Conservation (phyloP, 2,797 vertebrate genomes). For the Pseudochirops corinnae region DNA sequence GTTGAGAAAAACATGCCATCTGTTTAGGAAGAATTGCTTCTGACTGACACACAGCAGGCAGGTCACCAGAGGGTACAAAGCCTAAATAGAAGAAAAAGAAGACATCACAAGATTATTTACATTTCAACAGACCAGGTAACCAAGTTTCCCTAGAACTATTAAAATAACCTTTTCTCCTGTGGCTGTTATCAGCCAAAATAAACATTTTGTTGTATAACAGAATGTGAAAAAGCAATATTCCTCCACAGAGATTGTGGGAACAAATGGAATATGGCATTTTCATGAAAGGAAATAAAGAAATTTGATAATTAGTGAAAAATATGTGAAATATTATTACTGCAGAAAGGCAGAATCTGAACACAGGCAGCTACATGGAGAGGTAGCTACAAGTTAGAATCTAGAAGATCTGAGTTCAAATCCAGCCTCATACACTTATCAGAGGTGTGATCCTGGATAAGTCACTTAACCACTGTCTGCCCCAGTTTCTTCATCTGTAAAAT, state of each 20-base stretch:
- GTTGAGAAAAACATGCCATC: slow-evolving; percentile 99
- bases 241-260: not conserved
- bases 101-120: slow-evolving; percentile 53
- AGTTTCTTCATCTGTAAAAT: not conserved
- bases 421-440: not conserved
- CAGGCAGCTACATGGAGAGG: not conserved
- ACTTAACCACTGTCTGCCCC: not conserved
- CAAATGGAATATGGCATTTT: not conserved
- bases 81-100: slow-evolving; percentile 86
- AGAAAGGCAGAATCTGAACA: not conserved
- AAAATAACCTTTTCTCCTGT: not conserved
- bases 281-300: not conserved
- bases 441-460: not conserved
- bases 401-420: slow-evolving; percentile 35
- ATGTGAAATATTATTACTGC: not conserved
- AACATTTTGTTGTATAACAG: slow-evolving; percentile 21
- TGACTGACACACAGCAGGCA: slow-evolving; percentile 99
- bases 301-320: not conserved
- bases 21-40: slow-evolving; percentile 97
- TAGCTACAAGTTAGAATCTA: slow-evolving; percentile 7
- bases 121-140: slow-evolving; percentile 58
- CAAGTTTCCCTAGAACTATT: slow-evolving; percentile 25
- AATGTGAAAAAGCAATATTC: not conserved
- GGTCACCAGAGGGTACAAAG: slow-evolving; percentile 98
- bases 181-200: slow-evolving; percentile 16